Evolutionary conservation across 1,140 invertebrate species (phyloP).

Genomic region (Drosophila sechellia): DNA sequence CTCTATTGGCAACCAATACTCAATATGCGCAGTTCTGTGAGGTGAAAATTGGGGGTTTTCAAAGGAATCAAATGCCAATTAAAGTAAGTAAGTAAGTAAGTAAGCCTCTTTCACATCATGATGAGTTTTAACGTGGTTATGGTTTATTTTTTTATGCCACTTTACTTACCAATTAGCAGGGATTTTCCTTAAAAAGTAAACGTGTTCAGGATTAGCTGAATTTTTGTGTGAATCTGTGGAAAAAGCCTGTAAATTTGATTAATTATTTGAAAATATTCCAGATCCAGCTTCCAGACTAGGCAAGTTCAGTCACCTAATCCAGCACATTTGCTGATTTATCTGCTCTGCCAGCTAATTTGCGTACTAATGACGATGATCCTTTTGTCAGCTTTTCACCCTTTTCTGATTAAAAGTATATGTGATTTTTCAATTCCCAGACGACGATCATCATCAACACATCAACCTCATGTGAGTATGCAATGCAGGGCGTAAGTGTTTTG

Average conservation of each 20-base stretch:
- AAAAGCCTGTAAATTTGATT: neutral
- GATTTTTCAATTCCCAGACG: conserved; percentile 37
- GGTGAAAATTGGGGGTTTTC: conserved; percentile 8
- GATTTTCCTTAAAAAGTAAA: too few relatives aligned
- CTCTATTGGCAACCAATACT: conserved; percentile 7
- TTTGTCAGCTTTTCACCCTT: conserved; percentile 28
- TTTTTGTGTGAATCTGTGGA: too few relatives aligned
- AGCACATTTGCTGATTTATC: neutral
- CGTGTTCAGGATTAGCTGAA: too few relatives aligned
- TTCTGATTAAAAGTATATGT: conserved; percentile 29
- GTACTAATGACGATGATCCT: conserved; percentile 25
- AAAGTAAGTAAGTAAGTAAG: too few relatives aligned
- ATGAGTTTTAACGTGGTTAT: too few relatives aligned
- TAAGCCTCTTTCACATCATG: neutral
- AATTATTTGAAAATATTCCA: neutral
- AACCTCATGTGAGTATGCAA: conserved; percentile 6
- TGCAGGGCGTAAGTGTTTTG: conserved; percentile 64
- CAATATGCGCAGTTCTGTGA: conserved; percentile 2
- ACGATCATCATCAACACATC: conserved; percentile 40
- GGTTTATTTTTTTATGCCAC: too few relatives aligned
- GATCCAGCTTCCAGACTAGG: neutral
- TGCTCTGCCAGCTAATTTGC: conserved; percentile 22
- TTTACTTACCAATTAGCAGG: too few relatives aligned
- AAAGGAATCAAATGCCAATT: conserved; percentile 18
- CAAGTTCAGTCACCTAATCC: neutral